A percentile compares a stretch with the other conserved stretches of the same genome.
These are phyloP conservation scores for Euplexia lucipara DNA, from an alignment of 2,888 invertebrate species.

Conservation along the genomic window DNA sequence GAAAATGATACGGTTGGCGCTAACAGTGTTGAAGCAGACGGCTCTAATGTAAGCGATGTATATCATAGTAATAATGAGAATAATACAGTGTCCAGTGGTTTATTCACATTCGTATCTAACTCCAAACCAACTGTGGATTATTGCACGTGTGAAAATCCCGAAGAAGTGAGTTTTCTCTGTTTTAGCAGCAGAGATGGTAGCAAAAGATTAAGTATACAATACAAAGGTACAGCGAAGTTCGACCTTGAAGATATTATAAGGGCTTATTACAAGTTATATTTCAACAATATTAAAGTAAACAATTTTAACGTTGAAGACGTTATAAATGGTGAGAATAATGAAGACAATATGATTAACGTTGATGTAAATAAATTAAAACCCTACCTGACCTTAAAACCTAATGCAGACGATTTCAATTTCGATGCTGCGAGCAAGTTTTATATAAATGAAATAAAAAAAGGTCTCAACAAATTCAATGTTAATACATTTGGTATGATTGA, in stretches of 20 bases:
- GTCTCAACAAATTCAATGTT: not conserved
- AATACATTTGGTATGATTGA: slow-evolving; percentile 13
- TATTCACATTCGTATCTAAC: too few species aligned
- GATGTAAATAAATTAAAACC: slow-evolving; percentile 1
- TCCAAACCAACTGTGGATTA: not conserved
- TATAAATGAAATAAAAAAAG: slow-evolving; percentile 19
- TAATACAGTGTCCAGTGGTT: not conserved
- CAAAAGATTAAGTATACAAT: slow-evolving; percentile 25
- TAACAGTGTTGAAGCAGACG: not conserved
- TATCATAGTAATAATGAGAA: not conserved
- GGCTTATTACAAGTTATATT: slow-evolving; percentile 26
- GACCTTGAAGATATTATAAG: slow-evolving; percentile 29
- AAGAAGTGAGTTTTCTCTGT: slow-evolving; percentile 26
- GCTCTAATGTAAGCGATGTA: not conserved
- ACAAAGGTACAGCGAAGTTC: slow-evolving; percentile 20
- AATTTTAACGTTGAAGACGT: slow-evolving; percentile 11
- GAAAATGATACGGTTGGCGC: not conserved
- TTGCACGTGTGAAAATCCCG: slow-evolving; percentile 17
- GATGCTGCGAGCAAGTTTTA: slow-evolving; percentile 8
- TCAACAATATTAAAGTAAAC: not conserved
- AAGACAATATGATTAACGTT: not conserved
- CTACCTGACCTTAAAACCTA: slow-evolving; percentile 17
- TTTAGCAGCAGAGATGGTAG: slow-evolving; percentile 30
- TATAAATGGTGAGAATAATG: not conserved
- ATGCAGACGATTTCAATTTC: slow-evolving; percentile 2